Base-by-base conservation (phyloP, 92 coral and sea anemone genomes). In the Epizoanthus ramosus region DNA sequence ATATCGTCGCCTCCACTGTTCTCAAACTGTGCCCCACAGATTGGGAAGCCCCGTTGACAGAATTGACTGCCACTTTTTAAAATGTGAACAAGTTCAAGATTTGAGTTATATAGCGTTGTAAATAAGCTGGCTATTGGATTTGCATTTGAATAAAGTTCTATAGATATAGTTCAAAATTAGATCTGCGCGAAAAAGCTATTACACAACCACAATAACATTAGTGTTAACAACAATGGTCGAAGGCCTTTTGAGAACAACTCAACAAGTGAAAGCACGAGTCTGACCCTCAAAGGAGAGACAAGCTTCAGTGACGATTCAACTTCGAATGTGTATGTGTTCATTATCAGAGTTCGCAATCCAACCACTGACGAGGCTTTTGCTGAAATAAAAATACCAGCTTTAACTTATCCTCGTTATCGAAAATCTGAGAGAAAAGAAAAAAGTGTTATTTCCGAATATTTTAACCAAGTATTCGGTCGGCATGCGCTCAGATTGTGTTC, bases 401-500 rank as follows among this genome's bases (percentile, higher is more conserved):
- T 47, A 50, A 50, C 54, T 10, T 50, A 13, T 50, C 8, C 14
- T 50, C 14, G 54, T 50, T 50, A 50, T 50, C 15, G 54, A 50
- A 50, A 50, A 9, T 50, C 54, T 22, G 0, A 35, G 63, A 41
- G 5, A 39, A 41, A 53, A 57, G 39, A 77, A 43, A 33, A 3
- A 23, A 50, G 10, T 50, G 54, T 50, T 50, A 10, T 13, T 19
- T 31, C 13, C 15, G 56, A 77, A 60, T 22, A 77, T 61, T 61
- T 52, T 18, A 12, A n/a, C 54, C 15, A 61, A 63, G 17, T 43
- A 59, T 37, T 41, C 66, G 10, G 82, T 35, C 71, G 71, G 59
- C 71, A 59, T 28, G 71, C 70, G 9, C 2, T 67, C 72, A 61
- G 69, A 80, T 79, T 68, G 79, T 88, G 65, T 84, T 66, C 83